Conservation (phyloP, 2,113 vertebrate genomes). For the Chiloscyllium plagiosum region DNA sequence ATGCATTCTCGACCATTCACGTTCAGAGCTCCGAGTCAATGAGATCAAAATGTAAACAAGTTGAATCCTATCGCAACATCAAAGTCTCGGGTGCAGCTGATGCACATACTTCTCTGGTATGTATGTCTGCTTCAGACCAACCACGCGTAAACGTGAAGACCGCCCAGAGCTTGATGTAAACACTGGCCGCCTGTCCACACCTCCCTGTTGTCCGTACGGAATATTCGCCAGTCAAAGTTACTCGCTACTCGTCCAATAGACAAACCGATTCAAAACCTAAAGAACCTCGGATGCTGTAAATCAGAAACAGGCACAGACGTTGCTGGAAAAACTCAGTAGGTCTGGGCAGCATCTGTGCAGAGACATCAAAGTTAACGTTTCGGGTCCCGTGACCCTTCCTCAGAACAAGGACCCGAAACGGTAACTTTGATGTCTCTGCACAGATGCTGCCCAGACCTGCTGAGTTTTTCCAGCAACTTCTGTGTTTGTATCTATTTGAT, state of each 20-base stretch:
- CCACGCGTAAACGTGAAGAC: background rate
- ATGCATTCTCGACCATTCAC: background rate
- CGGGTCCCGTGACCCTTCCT: no score
- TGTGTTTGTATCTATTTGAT: background rate
- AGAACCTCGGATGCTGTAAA: no score
- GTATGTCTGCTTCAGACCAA: background rate
- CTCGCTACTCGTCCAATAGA: background rate
- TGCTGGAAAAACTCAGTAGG: background rate
- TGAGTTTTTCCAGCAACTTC: no score
- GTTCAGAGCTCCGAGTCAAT: background rate
- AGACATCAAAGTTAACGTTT: no score
- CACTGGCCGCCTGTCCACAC: background rate
- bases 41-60: slow-evolving; percentile 2
- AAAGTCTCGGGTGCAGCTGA: slow-evolving; percentile 5
- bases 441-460: no score
- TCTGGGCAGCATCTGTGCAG: no score
- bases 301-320: no score
- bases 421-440: no score
- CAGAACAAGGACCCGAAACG: no score
- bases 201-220: background rate
- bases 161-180: background rate
- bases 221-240: background rate
- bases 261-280: background rate
- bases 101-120: background rate
- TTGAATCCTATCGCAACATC: slow-evolving; percentile 21